Base-by-base conservation (phyloP, 2,113 vertebrate species). In the Gymnogyps californianus region DNA sequence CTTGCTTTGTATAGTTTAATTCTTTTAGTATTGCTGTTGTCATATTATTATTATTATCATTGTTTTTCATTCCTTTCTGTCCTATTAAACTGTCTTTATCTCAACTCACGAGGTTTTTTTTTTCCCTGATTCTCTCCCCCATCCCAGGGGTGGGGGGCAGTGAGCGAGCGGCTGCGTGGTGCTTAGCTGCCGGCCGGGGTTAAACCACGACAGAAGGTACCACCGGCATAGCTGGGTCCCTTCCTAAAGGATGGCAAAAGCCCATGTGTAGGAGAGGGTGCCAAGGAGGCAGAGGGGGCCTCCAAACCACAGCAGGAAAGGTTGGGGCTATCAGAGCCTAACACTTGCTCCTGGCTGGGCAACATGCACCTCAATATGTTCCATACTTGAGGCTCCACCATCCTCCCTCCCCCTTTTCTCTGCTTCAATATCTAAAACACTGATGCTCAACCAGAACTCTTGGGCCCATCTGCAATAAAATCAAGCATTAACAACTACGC, bases 221-320 rank as follows among this genome's bases (percentile, higher is more conserved):
- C 49, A 47, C 14, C 36, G 57, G 11, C 72, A 38, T 2, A 34
- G 22, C 18, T 34, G 36, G 32, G 66, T 34, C 28, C 51, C 32
- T 12, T 52, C 67, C 38, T 46, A 40, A 52, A 20, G 18, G 66
- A 25, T 28, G 57, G 36, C 81, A 62, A 49, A n/a, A 36, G n/a
- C 32, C 44, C 7, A 2, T 0, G 0, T 5, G 22, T 5, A 38
- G 36, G 58, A 71, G 26, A 55, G 7, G 32, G 51, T 34, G 28
- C 57, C 59, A 20, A 34, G 66, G 58, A 51, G 36, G 36, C 49
- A 65, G 31, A 64, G 11, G 31, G 14, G 28, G 40, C 61, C 70
- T 77, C 31, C 57, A 47, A 40, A 29, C 21, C 15, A 16, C n/a
- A 10, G 65, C 58, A 44, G 58, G 24, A 66, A 54, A 29, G 11